Conservation (phyloP, 2,113 vertebrate species). For the Phrynosoma blainvillii region DNA sequence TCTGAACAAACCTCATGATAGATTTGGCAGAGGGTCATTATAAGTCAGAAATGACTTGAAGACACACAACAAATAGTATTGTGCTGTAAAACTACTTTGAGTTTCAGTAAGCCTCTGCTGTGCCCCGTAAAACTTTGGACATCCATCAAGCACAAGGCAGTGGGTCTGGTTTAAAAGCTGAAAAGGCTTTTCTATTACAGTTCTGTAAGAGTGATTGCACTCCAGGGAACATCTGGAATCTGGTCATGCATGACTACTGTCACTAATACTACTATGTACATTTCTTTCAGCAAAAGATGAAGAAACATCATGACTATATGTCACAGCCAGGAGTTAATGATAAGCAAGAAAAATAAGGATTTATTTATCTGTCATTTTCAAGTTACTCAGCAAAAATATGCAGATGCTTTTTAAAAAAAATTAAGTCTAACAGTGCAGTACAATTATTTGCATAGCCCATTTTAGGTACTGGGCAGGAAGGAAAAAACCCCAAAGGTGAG, state of each 20-base stretch:
- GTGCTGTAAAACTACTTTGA: not conserved
- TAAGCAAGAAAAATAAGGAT: not conserved
- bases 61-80: not conserved
- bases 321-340: not conserved
- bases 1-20: too few species aligned
- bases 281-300: slow-evolving; percentile 10
- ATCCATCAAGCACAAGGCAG: slow-evolving; percentile 25
- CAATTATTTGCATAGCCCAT: not conserved
- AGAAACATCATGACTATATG: not conserved
- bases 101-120: too few species aligned
- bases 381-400: slow-evolving; percentile 32
- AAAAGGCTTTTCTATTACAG: not conserved
- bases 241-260: not conserved
- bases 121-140: not conserved
- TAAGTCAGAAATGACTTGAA: too few species aligned
- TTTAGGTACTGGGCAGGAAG: not conserved
- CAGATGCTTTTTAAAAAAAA: not conserved
- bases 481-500: not conserved
- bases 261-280: slow-evolving; percentile 1
- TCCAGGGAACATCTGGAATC: not conserved
- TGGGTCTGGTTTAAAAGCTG: not conserved
- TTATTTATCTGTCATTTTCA: slow-evolving; percentile 8
- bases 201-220: slow-evolving; percentile 4
- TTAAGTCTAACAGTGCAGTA: too few species aligned
- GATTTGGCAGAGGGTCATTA: too few species aligned